Base-by-base conservation (phyloP, 2,888 invertebrate genomes). In the Lypha dubia region DNA sequence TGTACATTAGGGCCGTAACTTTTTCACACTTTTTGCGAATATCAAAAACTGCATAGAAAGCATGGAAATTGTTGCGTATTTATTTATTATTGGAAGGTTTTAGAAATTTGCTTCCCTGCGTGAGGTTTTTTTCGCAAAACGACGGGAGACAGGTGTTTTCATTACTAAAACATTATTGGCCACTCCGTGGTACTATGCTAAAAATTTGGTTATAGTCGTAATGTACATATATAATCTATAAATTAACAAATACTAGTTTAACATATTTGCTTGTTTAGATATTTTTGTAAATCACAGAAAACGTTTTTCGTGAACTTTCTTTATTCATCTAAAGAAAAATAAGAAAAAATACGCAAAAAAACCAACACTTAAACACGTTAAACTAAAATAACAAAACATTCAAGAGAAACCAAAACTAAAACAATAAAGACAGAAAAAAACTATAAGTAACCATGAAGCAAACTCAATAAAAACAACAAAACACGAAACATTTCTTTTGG, bases 391-490 rank as follows among this genome's bases (percentile, higher is more conserved):
- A n/a, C 3, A 28, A 32, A 58, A 58, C 24, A 15, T 17, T 17
- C 3, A n/a, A 53, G 11, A 58, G 71, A 74, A 67, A 35, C 4
- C 44, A 70, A 83, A 73, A 63, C n/a, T 41, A 74, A n/a, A 46
- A 32, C 56, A 53, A 70, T 49, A 22, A 68, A 65, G 51, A 76
- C 71, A 82, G 53, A 24, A 56, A 56, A 60, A 35, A 62, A 35
- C 5, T 6, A 28, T 5, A 28, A 28, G 28, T 28, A 44, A 44
- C 41, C 41, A 67, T 74, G n/a, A 60, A 32, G 24, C n/a, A 68
- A 79, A 74, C 67, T 67, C 71, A 71, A 80, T 41, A 70, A 56
- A 56, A 65, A 65, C 13, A 67, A 46, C 28, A 28, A 28, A 28
- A 28, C 5, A 28, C 28, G 28, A 28, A 28, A 28, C 46, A 80